These are phyloP conservation scores for Syngnathus rostellatus DNA, from an alignment of 2,797 vertebrate species.

Conservation along the genomic window DNA sequence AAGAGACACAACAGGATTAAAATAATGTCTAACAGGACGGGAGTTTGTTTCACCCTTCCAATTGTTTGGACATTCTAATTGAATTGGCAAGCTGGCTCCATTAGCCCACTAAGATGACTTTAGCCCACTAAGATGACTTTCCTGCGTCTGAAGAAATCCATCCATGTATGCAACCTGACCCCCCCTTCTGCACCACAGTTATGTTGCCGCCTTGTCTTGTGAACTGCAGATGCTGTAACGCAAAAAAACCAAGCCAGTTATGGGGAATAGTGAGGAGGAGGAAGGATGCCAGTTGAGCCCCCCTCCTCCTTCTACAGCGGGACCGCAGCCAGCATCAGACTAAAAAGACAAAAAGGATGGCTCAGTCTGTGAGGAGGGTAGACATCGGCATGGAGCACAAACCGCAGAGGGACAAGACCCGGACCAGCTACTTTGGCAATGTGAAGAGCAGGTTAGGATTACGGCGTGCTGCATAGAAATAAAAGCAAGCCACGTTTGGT, in stretches of 20 bases:
- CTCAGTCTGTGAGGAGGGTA: slow-evolving; percentile 52
- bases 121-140: slow-evolving; percentile 14
- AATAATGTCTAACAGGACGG: too few species aligned
- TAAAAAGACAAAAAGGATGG: slow-evolving; percentile 32
- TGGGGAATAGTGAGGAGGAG: slow-evolving; percentile 55
- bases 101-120: slow-evolving; percentile 15
- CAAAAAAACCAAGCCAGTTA: slow-evolving; percentile 17
- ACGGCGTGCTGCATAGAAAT: not conserved
- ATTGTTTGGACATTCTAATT: slow-evolving; percentile 16
- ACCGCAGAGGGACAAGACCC: slow-evolving; percentile 54
- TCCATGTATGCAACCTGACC: slow-evolving; percentile 7
- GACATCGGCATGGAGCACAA: slow-evolving; percentile 53
- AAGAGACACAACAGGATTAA: too few species aligned
- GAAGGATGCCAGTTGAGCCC: slow-evolving; percentile 53
- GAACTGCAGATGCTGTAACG: slow-evolving; percentile 33
- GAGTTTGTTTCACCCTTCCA: too few species aligned
- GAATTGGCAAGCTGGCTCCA: slow-evolving; percentile 18
- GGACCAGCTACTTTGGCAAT: slow-evolving; percentile 69
- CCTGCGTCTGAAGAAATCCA: slow-evolving; percentile 22
- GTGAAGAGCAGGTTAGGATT: slow-evolving; percentile 67
- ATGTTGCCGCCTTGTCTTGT: slow-evolving; percentile 3
- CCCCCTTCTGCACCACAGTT: slow-evolving; percentile 5
- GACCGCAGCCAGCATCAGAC: slow-evolving; percentile 17
- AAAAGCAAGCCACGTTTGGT: slow-evolving; percentile 14
- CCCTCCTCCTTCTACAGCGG: slow-evolving; percentile 13